Evolutionary conservation across 2,888 invertebrate genomes (phyloP).

Genomic region (Drosophila birchii): DNA sequence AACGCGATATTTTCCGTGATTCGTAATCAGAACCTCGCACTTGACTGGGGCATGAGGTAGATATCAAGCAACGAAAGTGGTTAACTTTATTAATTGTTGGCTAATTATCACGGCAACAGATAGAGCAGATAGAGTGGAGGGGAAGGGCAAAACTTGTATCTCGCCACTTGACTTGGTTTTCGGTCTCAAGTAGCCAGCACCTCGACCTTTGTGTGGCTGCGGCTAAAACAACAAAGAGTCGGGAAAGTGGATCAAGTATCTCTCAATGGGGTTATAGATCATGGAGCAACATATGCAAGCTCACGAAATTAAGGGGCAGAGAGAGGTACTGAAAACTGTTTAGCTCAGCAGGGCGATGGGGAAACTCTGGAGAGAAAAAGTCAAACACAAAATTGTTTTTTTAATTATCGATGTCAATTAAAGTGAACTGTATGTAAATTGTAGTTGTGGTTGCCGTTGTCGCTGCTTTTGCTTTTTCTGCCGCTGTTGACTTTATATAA

Average conservation of each 20-base stretch:
- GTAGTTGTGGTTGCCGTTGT: constrained; percentile 33
- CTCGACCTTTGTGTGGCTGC: constrained; percentile 39
- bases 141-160: constrained; percentile 23
- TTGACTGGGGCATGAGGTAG: constrained; percentile 33
- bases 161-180: constrained; percentile 31
- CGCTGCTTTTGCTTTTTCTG: constrained; percentile 1
- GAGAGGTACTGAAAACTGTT: constrained; percentile 11
- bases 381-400: constrained; percentile 70
- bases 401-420: constrained; percentile 81
- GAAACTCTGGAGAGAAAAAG: constrained; percentile 28
- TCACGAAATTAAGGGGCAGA: constrained; percentile 19
- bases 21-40: constrained; percentile 45
- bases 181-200: constrained; percentile 26
- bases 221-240: constrained; percentile 13
- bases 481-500: constrained; percentile 63
- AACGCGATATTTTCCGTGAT: constrained; percentile 28
- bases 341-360: constrained; percentile 28
- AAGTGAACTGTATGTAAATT: constrained; percentile 69
- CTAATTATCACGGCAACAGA: constrained; percentile 54
- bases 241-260: constrained; percentile 41
- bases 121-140: constrained; percentile 5
- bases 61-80: constrained; percentile 47
- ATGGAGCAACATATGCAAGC: constrained; percentile 27
- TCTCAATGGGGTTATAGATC: constrained; percentile 30
- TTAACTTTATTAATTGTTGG: constrained; percentile 66